Conservation (phyloP, 2,113 vertebrate genomes). For the Phrynocephalus versicolor region DNA sequence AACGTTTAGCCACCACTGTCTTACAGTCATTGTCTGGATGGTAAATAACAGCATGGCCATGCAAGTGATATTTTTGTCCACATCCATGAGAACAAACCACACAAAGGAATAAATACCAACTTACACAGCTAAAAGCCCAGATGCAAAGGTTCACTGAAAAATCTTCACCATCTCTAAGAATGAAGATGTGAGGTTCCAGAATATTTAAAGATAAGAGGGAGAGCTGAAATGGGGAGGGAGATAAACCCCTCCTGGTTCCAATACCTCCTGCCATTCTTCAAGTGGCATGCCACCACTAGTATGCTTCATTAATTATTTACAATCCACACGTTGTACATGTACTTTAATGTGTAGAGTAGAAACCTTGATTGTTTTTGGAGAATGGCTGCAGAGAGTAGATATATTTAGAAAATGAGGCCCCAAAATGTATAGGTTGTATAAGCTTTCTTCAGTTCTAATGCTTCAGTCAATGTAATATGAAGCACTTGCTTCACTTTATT, state of each 20-base stretch:
- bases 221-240: not conserved
- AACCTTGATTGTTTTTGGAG: constrained; percentile 51
- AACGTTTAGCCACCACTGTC: too few species aligned
- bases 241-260: not conserved
- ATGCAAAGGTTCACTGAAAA: not conserved
- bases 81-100: too few species aligned
- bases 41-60: not conserved
- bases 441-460: constrained; percentile 61
- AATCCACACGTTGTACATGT: not conserved
- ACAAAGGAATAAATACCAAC: too few species aligned
- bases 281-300: not conserved
- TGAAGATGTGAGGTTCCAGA: not conserved
- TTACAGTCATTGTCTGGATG: not conserved
- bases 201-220: not conserved
- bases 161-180: not conserved
- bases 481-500: constrained; percentile 64
- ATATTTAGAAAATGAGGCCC: constrained; percentile 50
- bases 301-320: constrained; percentile 29
- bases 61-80: too few species aligned
- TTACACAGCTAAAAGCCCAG: not conserved
- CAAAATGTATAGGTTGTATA: constrained; percentile 62
- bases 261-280: too few species aligned
- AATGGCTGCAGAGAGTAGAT: constrained; percentile 25
- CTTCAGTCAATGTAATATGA: constrained; percentile 34
- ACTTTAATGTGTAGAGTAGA: constrained; percentile 35